phyloP scores from a whole-genome alignment of 1,140 invertebrate genomes.

The Scaptomyza pallida region DNA sequence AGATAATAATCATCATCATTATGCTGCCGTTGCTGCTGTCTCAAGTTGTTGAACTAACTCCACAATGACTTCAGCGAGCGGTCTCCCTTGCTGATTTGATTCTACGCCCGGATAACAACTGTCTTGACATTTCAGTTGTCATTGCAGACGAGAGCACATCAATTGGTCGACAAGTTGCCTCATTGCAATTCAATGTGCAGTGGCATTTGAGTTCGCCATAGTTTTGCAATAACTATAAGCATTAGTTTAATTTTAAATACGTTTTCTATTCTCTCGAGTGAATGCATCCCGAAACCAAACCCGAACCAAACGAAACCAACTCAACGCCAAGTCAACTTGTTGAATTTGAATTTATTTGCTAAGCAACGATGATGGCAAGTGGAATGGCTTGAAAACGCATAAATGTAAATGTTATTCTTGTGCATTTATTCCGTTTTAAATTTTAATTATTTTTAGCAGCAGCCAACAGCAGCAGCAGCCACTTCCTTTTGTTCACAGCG shows the following conservation, averaged over 20 bases:
- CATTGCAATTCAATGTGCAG: slow-evolving; percentile 40
- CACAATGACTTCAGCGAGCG: neutral
- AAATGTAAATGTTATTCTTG: slow-evolving; percentile 76
- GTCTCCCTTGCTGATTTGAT: neutral
- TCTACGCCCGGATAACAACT: neutral
- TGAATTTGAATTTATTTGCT: slow-evolving; percentile 68
- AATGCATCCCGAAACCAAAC: slow-evolving; percentile 26
- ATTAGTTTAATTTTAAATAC: slow-evolving; percentile 75
- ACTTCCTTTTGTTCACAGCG: slow-evolving; percentile 15
- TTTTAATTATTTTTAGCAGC: slow-evolving; percentile 72
- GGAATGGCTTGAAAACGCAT: slow-evolving; percentile 46
- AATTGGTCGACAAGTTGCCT: slow-evolving; percentile 21
- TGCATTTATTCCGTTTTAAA: slow-evolving; percentile 74
- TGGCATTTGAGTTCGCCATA: slow-evolving; percentile 30
- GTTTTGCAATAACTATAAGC: slow-evolving; percentile 67
- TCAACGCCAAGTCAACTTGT: slow-evolving; percentile 50
- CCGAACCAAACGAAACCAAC: no score
- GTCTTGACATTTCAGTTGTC: slow-evolving; percentile 20
- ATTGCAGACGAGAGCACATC: slow-evolving; percentile 21
- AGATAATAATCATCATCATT: slow-evolving; percentile 26
- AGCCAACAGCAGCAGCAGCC: slow-evolving; percentile 16
- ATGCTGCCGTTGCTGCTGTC: slow-evolving; percentile 3
- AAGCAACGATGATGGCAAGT: slow-evolving; percentile 10
- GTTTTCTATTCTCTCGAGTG: slow-evolving; percentile 60
- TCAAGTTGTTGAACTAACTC: slow-evolving; percentile 3